phyloP scores from a whole-genome alignment of 2,113 vertebrate species.

The Megaleporinus macrocephalus region DNA sequence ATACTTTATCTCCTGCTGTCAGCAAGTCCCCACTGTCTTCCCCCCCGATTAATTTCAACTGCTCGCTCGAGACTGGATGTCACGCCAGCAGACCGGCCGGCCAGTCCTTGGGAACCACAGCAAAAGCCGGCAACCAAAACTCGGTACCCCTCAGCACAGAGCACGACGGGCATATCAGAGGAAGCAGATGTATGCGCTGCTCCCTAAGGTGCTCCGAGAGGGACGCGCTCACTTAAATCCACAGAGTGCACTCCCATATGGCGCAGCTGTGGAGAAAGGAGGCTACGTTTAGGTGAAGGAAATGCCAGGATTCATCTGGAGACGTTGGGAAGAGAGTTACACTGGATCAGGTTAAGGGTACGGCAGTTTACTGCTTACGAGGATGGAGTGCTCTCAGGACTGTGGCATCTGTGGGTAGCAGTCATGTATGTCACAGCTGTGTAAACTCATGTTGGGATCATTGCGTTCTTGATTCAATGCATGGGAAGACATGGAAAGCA shows the following conservation, averaged over 20 bases:
- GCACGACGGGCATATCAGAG: constrained; percentile 4
- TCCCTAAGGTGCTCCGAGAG: background rate
- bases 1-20: constrained; percentile 69
- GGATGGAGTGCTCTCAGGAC: background rate
- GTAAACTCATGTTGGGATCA: background rate
- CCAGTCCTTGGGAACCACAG: background rate
- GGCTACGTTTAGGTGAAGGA: background rate
- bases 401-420: background rate
- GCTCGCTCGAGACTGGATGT: constrained; percentile 38
- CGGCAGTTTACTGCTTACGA: background rate
- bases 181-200: background rate
- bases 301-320: background rate
- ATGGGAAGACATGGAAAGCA: too few relatives aligned
- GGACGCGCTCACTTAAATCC: background rate
- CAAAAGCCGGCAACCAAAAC: background rate
- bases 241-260: background rate
- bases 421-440: background rate
- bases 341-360: background rate
- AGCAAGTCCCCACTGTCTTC: constrained; percentile 66
- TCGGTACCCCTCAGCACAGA: background rate
- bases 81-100: constrained; percentile 1
- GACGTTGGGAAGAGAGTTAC: background rate
- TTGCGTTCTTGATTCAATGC: background rate
- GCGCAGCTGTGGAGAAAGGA: background rate
- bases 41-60: constrained; percentile 65